phyloP scores from a whole-genome alignment of 2,113 vertebrate genomes.

The Acanthochromis polyacanthus region DNA sequence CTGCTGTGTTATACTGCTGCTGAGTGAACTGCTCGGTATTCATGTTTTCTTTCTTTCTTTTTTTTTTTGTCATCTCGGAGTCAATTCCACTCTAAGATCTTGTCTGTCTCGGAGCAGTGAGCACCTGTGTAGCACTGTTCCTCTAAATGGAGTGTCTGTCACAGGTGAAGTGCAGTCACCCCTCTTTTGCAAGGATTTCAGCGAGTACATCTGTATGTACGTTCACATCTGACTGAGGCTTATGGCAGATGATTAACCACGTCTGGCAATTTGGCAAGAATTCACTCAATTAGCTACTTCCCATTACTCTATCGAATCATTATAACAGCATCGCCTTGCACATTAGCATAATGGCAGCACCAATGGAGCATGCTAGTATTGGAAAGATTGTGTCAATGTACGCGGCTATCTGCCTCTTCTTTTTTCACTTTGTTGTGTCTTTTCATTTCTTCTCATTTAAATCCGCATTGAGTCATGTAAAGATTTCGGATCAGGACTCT shows the following conservation, averaged over 20 bases:
- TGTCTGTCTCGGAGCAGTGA: conserved; percentile 49
- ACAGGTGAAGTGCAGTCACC: conserved; percentile 28
- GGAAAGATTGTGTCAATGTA: conserved; percentile 43
- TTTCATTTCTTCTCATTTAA: conserved; percentile 23
- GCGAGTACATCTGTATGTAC: conserved; percentile 6
- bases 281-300: conserved; percentile 74
- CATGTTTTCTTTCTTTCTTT: conserved; percentile 16
- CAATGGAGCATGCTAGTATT: conserved; percentile 62
- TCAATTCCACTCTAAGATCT: conserved; percentile 55
- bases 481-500: neutral
- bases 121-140: conserved; percentile 38
- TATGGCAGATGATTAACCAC: conserved; percentile 54
- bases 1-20: conserved; percentile 12
- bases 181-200: conserved; percentile 14
- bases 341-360: conserved; percentile 73
- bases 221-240: conserved; percentile 37
- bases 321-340: conserved; percentile 54
- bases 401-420: conserved; percentile 32
- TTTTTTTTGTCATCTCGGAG: conserved; percentile 38
- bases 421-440: conserved; percentile 12
- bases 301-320: conserved; percentile 71
- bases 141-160: conserved; percentile 50
- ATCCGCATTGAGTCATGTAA: conserved; percentile 14
- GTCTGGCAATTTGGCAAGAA: conserved; percentile 68
- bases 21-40: conserved; percentile 58